These are phyloP conservation scores for Ceratotherium simum DNA, from an alignment of 2,113 vertebrate genomes.

Conservation along the genomic window DNA sequence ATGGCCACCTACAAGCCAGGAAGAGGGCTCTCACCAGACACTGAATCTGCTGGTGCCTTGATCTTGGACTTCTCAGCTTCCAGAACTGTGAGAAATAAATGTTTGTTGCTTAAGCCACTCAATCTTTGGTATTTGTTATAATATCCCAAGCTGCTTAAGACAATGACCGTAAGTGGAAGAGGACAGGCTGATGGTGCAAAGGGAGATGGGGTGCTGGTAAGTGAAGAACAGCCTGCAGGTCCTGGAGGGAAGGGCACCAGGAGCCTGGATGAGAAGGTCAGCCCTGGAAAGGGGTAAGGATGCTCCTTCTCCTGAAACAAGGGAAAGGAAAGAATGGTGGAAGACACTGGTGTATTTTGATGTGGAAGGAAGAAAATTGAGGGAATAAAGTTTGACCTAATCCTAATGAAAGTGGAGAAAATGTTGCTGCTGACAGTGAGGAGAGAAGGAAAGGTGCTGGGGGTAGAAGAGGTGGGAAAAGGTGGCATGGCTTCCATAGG, in stretches of 20 bases:
- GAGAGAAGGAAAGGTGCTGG: background rate
- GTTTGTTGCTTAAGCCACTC: background rate
- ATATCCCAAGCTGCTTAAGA: background rate
- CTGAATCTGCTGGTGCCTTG: background rate
- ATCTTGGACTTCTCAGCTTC: background rate
- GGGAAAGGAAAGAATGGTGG: background rate
- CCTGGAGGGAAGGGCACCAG: background rate
- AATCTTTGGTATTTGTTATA: background rate
- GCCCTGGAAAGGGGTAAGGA: background rate
- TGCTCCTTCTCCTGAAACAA: background rate
- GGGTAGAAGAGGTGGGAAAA: background rate
- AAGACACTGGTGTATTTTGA: background rate
- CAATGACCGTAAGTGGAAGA: background rate
- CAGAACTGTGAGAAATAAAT: background rate
- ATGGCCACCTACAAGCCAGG: background rate
- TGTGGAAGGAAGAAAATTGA: background rate
- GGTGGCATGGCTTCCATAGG: accelerated
- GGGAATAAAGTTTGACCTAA: background rate
- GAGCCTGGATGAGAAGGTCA: background rate
- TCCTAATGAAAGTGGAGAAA: background rate
- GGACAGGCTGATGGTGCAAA: background rate
- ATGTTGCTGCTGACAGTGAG: background rate
- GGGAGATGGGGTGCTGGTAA: background rate
- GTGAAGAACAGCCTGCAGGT: background rate
- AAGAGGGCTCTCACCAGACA: background rate